Conservation (phyloP, 1,140 invertebrate genomes). For the Orius insidiosus region DNA sequence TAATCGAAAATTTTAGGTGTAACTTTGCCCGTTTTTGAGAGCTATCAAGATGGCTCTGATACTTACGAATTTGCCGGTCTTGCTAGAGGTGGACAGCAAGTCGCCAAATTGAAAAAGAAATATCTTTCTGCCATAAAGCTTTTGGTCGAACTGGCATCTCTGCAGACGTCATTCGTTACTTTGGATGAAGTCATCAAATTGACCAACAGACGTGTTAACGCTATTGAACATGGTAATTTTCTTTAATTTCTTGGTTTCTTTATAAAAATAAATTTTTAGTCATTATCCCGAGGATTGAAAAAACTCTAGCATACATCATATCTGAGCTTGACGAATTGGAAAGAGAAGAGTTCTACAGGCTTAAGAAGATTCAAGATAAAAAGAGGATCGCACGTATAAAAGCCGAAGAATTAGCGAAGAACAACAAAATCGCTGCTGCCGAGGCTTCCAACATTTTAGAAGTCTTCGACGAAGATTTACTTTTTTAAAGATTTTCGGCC, state of each 20-base stretch:
- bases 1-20: no score
- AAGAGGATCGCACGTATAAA: slow-evolving; percentile 45
- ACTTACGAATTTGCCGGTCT: slow-evolving; percentile 86
- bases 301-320: slow-evolving; percentile 92
- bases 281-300: slow-evolving; percentile 95
- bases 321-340: slow-evolving; percentile 97
- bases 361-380: slow-evolving; percentile 92
- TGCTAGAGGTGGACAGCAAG: slow-evolving; percentile 83
- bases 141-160: slow-evolving; percentile 81
- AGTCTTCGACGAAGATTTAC: slow-evolving; percentile 81
- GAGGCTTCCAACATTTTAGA: slow-evolving; percentile 59
- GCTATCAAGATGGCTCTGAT: slow-evolving; percentile 86
- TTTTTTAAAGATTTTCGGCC: slow-evolving; percentile 52
- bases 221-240: slow-evolving; percentile 89
- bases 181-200: slow-evolving; percentile 95
- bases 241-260: no score
- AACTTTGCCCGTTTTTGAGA: slow-evolving; percentile 86
- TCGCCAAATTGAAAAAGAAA: slow-evolving; percentile 89
- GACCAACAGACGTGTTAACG: slow-evolving; percentile 96
- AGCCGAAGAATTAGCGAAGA: slow-evolving; percentile 41
- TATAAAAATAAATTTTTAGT: no score
- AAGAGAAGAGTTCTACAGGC: slow-evolving; percentile 95
- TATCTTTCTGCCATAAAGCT: slow-evolving; percentile 84
- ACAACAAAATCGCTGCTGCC: slow-evolving; percentile 32
- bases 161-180: slow-evolving; percentile 94